These are phyloP conservation scores for Ateles fusciceps DNA, from an alignment of 2,797 vertebrate species.

Conservation along the genomic window DNA sequence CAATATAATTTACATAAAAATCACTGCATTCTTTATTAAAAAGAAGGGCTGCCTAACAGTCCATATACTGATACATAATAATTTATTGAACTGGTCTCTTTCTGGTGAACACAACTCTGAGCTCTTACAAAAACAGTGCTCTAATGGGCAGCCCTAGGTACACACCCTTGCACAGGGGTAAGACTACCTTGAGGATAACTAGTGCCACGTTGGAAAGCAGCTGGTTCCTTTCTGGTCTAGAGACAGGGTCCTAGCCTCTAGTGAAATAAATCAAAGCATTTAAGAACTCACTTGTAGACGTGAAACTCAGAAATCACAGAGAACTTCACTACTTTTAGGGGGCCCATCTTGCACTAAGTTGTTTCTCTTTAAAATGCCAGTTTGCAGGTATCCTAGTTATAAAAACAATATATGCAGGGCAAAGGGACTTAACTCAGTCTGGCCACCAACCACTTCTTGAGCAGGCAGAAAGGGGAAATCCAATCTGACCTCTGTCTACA, in stretches of 20 bases:
- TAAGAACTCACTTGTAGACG: not conserved
- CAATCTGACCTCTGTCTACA: not conserved
- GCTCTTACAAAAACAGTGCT: not conserved
- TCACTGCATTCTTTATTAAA: not conserved
- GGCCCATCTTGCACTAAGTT: not conserved
- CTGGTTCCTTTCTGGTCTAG: not conserved
- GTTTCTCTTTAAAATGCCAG: not conserved
- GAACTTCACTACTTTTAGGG: not conserved
- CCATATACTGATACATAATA: not conserved
- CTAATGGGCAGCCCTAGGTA: fast-evolving
- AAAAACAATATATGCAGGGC: not conserved
- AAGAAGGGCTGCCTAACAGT: not conserved
- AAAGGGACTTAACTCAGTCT: not conserved
- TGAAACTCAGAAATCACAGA: not conserved
- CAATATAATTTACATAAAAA: not conserved
- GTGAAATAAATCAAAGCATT: not conserved
- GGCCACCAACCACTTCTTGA: not conserved
- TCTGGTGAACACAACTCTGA: not conserved
- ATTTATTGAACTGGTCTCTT: not conserved
- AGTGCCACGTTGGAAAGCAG: fast-evolving
- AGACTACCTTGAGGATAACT: not conserved
- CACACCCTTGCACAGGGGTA: not conserved
- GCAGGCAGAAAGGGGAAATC: not conserved
- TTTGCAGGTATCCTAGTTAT: not conserved
- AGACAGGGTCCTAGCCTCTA: not conserved